phyloP scores from a whole-genome alignment of 2,113 vertebrate genomes.

The Xenopus tropicalis region DNA sequence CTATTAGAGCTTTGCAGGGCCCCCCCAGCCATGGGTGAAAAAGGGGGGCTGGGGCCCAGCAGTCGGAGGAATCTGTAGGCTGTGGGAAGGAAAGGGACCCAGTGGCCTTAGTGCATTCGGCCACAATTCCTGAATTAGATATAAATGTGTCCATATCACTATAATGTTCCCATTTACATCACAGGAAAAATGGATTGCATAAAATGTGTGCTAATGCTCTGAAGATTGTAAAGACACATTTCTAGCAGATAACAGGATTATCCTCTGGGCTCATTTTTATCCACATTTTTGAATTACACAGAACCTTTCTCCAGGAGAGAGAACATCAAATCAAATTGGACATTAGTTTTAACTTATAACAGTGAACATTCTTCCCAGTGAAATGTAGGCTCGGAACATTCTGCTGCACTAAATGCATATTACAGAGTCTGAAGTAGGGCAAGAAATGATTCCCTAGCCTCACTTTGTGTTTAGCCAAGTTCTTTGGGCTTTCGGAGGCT shows the following conservation, averaged over 20 bases:
- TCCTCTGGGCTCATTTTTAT: not conserved
- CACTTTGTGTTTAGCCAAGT: not conserved
- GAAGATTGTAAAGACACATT: not conserved
- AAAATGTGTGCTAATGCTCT: no score
- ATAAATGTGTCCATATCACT: no score
- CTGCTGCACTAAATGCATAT: slow-evolving; percentile 18
- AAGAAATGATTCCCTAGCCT: slow-evolving; percentile 16
- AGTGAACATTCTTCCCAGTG: slow-evolving; percentile 10
- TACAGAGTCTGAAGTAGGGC: slow-evolving; percentile 3
- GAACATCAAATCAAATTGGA: slow-evolving; percentile 19
- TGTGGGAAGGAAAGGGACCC: no score
- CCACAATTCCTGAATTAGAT: no score
- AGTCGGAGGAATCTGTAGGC: no score
- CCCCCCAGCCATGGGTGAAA: no score
- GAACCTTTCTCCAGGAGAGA: not conserved
- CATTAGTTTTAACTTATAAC: slow-evolving; percentile 6
- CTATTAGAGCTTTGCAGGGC: no score
- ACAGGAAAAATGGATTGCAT: no score
- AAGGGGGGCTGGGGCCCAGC: no score
- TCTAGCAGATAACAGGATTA: not conserved
- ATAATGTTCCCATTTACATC: no score
- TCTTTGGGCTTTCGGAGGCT: slow-evolving; percentile 16
- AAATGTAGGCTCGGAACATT: slow-evolving; percentile 16
- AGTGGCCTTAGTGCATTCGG: no score
- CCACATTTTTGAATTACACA: not conserved